These are phyloP conservation scores for Sus scrofa DNA, from an alignment of 2,113 vertebrate genomes.

Conservation along the genomic window DNA sequence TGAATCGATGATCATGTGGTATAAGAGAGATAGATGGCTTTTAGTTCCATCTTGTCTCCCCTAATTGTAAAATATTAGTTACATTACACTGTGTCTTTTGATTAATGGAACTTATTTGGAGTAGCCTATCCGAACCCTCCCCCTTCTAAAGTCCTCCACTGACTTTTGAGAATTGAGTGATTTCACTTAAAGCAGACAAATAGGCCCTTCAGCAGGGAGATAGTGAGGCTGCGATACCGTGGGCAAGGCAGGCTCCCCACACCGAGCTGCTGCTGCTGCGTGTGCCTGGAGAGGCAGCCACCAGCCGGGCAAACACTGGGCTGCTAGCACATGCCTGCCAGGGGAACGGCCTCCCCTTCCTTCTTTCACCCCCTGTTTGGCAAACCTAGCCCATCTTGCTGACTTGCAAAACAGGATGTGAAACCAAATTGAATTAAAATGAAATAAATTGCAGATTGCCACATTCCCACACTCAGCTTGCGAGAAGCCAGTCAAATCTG, in stretches of 20 bases:
- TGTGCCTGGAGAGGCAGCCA: conserved; percentile 79
- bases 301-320: conserved; percentile 75
- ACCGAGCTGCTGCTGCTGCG: conserved; percentile 58
- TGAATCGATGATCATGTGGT: conserved; percentile 99
- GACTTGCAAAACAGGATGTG: conserved; percentile 88
- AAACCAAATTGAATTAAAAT: conserved; percentile 87
- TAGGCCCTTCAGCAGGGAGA: conserved; percentile 91
- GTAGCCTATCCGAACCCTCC: conserved; percentile 95
- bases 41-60: conserved; percentile 99
- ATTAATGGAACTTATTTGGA: conserved; percentile 99
- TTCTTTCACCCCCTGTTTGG: conserved; percentile 75
- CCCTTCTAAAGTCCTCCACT: conserved; percentile 96
- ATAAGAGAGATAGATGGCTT: conserved; percentile 99
- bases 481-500: conserved; percentile 81
- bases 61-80: conserved; percentile 99
- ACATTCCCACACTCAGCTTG: conserved; percentile 81
- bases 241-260: conserved; percentile 83
- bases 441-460: conserved; percentile 87
- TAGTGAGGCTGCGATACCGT: conserved; percentile 87
- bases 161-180: conserved; percentile 99
- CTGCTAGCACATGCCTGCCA: conserved; percentile 70
- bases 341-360: background rate
- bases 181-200: conserved; percentile 99
- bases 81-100: conserved; percentile 99
- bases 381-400: conserved; percentile 85